Percentiles rank a stretch among this genome's conserved stretches.
Conservation (phyloP, 92 coral and sea anemone species). For the Plumapathes pennacea region DNA sequence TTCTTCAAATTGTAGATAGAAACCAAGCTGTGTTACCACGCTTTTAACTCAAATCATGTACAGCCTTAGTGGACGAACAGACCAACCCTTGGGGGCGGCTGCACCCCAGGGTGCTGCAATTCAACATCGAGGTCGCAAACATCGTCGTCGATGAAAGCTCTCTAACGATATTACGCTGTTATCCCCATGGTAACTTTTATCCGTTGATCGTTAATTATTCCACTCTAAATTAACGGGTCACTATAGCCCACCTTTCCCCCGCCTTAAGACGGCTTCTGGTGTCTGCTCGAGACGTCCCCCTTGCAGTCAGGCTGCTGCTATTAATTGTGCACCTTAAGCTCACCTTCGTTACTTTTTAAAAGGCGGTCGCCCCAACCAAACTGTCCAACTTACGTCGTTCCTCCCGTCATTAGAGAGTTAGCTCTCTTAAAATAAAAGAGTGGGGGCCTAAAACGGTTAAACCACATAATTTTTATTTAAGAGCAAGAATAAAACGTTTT, state of each 20-base stretch:
- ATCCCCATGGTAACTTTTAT: slow-evolving; percentile 96
- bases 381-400: slow-evolving; percentile 77
- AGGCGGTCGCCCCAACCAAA: slow-evolving; percentile 97
- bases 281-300: slow-evolving; percentile 75
- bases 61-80: slow-evolving; percentile 95
- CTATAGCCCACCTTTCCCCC: slow-evolving; percentile 60
- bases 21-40: slow-evolving; percentile 92
- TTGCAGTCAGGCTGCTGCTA: slow-evolving; percentile 74
- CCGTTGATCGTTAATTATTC: slow-evolving; percentile 78
- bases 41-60: slow-evolving; percentile 95
- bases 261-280: slow-evolving; percentile 17
- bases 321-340: slow-evolving; percentile 75
- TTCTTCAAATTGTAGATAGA: slow-evolving; percentile 91
- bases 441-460: slow-evolving; percentile 62
- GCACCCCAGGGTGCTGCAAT: slow-evolving; percentile 91
- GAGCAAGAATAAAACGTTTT: slow-evolving; percentile 13
- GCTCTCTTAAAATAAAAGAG: slow-evolving; percentile 73
- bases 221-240: slow-evolving; percentile 85
- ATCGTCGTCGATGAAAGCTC: slow-evolving; percentile 80
- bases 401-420: slow-evolving; percentile 45
- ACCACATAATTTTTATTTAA: slow-evolving; percentile 73
- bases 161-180: slow-evolving; percentile 90
- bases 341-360: slow-evolving; percentile 89
- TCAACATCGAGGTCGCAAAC: slow-evolving; percentile 99
- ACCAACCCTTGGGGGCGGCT: slow-evolving; percentile 94